Evolutionary conservation across 1,140 invertebrate genomes (phyloP), one percentile per base, ranked within the genome.

Genomic region (Solen grandis): DNA sequence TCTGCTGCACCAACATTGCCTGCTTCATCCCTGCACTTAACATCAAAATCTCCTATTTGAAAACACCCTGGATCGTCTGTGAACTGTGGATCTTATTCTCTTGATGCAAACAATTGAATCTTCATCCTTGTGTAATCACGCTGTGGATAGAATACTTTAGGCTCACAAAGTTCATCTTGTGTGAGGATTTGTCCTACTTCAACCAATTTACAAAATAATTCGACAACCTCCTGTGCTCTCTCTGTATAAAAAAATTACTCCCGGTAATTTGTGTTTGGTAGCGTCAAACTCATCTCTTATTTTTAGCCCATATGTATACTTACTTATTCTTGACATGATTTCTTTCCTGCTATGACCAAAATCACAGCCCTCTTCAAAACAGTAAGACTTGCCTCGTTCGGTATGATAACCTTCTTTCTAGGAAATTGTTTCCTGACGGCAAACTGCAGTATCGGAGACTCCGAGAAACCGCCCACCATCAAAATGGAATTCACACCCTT

Each of bases 191-290:
- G 92, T 59, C 93, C 93, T 19, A 89, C 89, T 27, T 89, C 82
- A 4, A 94, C 93, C 79, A 94, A 93, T 80, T 91, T 92, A 80
- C 94, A 92, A 81, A 94, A 92, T 14, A 94, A 87, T 85, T 94
- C 93, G 5, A 90, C 89, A 66, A 93, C 90, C 22, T 89, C 82
- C 14, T 90, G 91, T 57, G 93, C 92, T 55, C 54, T 63, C 10
- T 57, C 50, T 22, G 62, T 50, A 25, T 92, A n/a, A 57, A 1
- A 70, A 89, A 5, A 91, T 82, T 14, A 93, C 90, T 52, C 92
- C 82, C n/a, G 46, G 36, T 31, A 60, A 27, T 19, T 55, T 55
- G 10, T 94, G 93, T 85, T 93, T 92, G 5, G 89, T 70, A 35
- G 63, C 27, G 54, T 60, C 59, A 36, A 70, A 85, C 19, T n/a